These are phyloP conservation scores for Parelbella ahira DNA, from an alignment of 2,888 invertebrate genomes.

Conservation along the genomic window DNA sequence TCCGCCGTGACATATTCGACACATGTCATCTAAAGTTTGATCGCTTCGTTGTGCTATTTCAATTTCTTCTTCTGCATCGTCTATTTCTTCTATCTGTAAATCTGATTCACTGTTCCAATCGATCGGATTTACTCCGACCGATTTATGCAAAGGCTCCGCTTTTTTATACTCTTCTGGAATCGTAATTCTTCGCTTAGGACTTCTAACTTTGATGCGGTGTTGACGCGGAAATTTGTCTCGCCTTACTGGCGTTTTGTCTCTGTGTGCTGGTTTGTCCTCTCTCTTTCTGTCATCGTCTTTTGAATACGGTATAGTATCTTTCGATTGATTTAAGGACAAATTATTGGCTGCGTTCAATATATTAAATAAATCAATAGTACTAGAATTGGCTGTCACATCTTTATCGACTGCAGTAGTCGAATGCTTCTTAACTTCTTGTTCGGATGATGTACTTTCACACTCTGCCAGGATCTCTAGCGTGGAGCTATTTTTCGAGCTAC, in stretches of 20 bases:
- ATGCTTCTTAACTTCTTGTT: slow-evolving; percentile 29
- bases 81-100: slow-evolving; percentile 29
- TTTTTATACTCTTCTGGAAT: too few relatives aligned
- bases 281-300: slow-evolving; percentile 29
- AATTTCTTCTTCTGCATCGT: slow-evolving; percentile 33
- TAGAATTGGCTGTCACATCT: slow-evolving; percentile 50
- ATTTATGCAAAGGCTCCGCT: slow-evolving; percentile 35
- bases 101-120: slow-evolving; percentile 47
- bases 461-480: slow-evolving; percentile 41
- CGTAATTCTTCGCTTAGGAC: slow-evolving; percentile 50
- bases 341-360: slow-evolving; percentile 21
- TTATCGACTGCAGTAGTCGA: slow-evolving; percentile 41
- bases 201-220: slow-evolving; percentile 63
- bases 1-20: slow-evolving; percentile 72
- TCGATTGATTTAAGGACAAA: slow-evolving; percentile 8
- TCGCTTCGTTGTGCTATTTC: slow-evolving; percentile 44
- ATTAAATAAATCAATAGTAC: slow-evolving; percentile 47
- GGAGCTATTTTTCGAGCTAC: slow-evolving; percentile 41
- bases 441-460: slow-evolving; percentile 39
- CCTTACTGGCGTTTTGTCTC: slow-evolving; percentile 38
- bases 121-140: slow-evolving; percentile 35
- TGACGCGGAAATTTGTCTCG: slow-evolving; percentile 48
- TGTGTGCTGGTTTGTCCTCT: slow-evolving; percentile 28
- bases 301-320: slow-evolving; percentile 9
- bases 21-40: slow-evolving; percentile 64